A percentile compares a stretch with the other conserved stretches of the same genome.
These are phyloP conservation scores for Apteryx mantelli DNA, from an alignment of 2,113 vertebrate species.

Conservation along the genomic window DNA sequence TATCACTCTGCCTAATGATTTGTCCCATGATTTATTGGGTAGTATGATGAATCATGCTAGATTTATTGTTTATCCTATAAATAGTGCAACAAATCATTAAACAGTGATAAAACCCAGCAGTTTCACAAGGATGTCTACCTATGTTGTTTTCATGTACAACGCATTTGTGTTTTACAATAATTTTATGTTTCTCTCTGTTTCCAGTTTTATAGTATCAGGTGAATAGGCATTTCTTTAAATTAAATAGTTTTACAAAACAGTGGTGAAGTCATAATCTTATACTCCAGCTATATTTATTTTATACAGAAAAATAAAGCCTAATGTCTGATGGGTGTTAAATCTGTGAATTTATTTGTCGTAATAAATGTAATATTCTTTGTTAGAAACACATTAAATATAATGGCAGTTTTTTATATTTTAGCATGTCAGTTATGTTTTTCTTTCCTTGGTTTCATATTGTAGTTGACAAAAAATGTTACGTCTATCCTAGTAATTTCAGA, in stretches of 20 bases:
- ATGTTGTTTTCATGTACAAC: not conserved
- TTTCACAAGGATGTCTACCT: constrained; percentile 62
- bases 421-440: constrained; percentile 3
- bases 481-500: not conserved
- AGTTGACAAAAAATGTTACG: constrained; percentile 28
- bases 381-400: constrained; percentile 64
- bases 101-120: constrained; percentile 75
- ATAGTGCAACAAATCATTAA: constrained; percentile 83
- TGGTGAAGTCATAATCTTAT: constrained; percentile 70
- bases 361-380: constrained; percentile 72
- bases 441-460: not conserved
- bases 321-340: constrained; percentile 62
- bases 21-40: constrained; percentile 86
- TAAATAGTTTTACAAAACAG: constrained; percentile 74
- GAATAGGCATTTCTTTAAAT: constrained; percentile 55
- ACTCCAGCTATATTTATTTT: constrained; percentile 75
- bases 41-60: constrained; percentile 83
- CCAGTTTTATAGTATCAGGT: constrained; percentile 11
- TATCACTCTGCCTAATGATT: constrained; percentile 86
- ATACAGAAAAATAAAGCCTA: constrained; percentile 77
- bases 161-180: not conserved
- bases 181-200: not conserved
- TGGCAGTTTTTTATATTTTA: constrained; percentile 43
- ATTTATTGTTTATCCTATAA: constrained; percentile 86
- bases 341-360: constrained; percentile 69